phyloP scores from a whole-genome alignment of 2,888 invertebrate genomes.

The Caradrina kadenii region DNA sequence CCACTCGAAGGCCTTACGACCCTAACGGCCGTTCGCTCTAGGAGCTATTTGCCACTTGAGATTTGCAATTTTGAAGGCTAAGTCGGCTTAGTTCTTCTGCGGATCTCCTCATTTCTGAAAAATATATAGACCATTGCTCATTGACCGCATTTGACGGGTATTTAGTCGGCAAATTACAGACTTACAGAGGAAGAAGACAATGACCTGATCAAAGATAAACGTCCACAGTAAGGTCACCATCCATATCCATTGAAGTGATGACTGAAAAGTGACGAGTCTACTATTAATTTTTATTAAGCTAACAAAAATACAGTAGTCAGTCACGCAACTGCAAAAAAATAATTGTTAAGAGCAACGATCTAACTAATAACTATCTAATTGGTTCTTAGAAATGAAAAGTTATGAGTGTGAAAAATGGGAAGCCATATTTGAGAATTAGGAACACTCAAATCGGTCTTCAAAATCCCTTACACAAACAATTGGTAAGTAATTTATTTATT shows the following conservation, averaged over 20 bases:
- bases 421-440: no score
- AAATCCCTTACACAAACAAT: no score
- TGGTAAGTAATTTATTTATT: no score
- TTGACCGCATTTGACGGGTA: no score
- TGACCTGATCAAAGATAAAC: constrained; percentile 28
- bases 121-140: no score
- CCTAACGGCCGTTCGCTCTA: no score
- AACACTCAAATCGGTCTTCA: neutral
- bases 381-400: neutral
- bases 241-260: constrained; percentile 15
- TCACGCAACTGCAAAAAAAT: constrained; percentile 40
- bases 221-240: constrained; percentile 21
- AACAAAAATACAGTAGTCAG: constrained; percentile 20
- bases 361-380: neutral
- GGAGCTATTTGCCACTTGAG: no score
- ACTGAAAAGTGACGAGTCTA: constrained; percentile 20
- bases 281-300: constrained; percentile 29
- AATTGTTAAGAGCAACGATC: constrained; percentile 21
- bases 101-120: no score
- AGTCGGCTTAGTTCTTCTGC: no score
- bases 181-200: constrained; percentile 22
- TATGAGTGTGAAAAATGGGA: neutral
- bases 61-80: no score
- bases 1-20: no score
- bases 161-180: no score